Conservation (phyloP, 2,888 invertebrate genomes). For the Artemia sinica region DNA sequence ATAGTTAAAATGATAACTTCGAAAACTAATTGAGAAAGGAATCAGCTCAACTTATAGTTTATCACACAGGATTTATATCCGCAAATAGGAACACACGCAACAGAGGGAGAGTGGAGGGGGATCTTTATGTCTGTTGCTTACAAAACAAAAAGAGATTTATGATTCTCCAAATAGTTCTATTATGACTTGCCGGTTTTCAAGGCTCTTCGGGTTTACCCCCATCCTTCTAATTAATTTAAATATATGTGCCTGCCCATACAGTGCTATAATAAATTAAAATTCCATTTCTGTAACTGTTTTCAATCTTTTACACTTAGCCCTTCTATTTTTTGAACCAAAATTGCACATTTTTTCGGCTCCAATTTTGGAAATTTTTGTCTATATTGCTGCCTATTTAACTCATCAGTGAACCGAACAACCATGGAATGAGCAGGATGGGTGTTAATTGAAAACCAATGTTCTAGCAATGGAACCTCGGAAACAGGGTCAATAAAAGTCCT, state of each 20-base stretch:
- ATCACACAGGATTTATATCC: too few relatives aligned
- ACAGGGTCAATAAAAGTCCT: constrained; percentile 98
- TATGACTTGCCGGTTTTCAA: too few relatives aligned
- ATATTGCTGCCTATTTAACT: constrained; percentile 89
- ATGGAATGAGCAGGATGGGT: constrained; percentile 96
- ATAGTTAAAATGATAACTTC: too few relatives aligned
- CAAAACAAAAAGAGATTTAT: too few relatives aligned
- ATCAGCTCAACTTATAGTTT: too few relatives aligned
- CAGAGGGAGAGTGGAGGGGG: too few relatives aligned
- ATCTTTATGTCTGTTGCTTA: too few relatives aligned
- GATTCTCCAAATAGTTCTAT: too few relatives aligned
- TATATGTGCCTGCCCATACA: neutral
- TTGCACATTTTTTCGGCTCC: constrained; percentile 94
- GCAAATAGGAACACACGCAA: too few relatives aligned
- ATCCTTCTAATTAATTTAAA: too few relatives aligned
- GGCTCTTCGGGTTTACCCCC: too few relatives aligned
- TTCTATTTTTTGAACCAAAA: constrained; percentile 99
- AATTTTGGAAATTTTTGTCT: constrained; percentile 94
- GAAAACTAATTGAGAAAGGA: too few relatives aligned
- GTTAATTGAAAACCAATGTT: constrained; percentile 91
- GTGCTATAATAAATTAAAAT: neutral
- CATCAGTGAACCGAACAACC: constrained; percentile 92
- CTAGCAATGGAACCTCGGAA: constrained; percentile 81
- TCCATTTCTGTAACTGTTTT: constrained; percentile 34
- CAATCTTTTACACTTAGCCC: constrained; percentile 92